phyloP scores from a whole-genome alignment of 2,888 invertebrate species.

The Ennomos erosarius region DNA sequence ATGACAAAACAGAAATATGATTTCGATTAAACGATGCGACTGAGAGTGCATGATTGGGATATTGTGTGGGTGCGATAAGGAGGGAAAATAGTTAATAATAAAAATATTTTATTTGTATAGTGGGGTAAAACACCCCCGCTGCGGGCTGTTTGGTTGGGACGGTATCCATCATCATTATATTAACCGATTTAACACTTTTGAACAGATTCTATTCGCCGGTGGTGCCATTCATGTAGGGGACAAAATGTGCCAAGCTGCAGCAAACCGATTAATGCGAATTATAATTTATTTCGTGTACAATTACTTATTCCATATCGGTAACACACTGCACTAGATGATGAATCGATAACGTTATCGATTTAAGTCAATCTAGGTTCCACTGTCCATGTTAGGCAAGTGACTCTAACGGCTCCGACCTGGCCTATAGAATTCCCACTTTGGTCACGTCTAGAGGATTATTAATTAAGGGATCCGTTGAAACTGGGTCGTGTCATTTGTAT shows the following conservation, averaged over 20 bases:
- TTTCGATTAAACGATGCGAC: conserved; percentile 82
- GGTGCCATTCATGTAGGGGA: conserved; percentile 55
- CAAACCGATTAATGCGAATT: conserved; percentile 37
- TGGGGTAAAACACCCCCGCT: conserved; percentile 85
- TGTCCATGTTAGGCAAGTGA: conserved; percentile 61
- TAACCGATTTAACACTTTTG: conserved; percentile 86
- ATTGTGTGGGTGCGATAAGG: conserved; percentile 64
- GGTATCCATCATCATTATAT: conserved; percentile 85
- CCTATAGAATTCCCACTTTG: conserved; percentile 64
- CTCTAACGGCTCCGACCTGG: conserved; percentile 62
- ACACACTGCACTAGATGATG: conserved; percentile 44
- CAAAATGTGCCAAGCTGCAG: conserved; percentile 49
- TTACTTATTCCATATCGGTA: conserved; percentile 46
- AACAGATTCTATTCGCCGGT: conserved; percentile 77
- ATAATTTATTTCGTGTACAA: conserved; percentile 47
- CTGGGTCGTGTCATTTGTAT: conserved; percentile 61
- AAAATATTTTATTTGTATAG: conserved; percentile 85
- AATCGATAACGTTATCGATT: conserved; percentile 52
- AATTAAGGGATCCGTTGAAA: conserved; percentile 65
- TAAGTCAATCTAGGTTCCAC: conserved; percentile 59
- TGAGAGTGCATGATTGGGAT: conserved; percentile 59
- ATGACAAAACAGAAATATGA: conserved; percentile 86
- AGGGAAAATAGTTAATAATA: conserved; percentile 80
- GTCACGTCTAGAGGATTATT: conserved; percentile 64
- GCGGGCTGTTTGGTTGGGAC: conserved; percentile 81